Base-by-base conservation (phyloP, 2,888 invertebrate genomes). In the Seira ritae region DNA sequence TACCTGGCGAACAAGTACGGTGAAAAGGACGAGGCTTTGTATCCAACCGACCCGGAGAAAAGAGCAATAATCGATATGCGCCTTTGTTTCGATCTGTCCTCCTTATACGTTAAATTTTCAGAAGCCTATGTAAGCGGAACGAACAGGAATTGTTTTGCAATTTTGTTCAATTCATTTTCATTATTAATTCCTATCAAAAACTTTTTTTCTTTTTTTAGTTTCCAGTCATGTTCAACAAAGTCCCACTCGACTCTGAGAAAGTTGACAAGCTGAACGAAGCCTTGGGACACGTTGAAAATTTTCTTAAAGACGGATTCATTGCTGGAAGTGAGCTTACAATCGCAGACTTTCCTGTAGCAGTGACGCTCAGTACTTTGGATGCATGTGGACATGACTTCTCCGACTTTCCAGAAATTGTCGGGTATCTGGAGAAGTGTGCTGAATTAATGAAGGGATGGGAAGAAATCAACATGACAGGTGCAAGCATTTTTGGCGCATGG, bases 1-100 rank as follows among this genome's bases (percentile, higher is more conserved):
- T 97, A 97, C 91, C 92, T 97, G 90, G 95, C 93, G 42, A 94
- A 94, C 91, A 94, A 95, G 90, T 96, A 96, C 90, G 95, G 94
- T 80, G 24, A 23, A 12, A 95, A 95, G 90, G 94, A 95, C 89
- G 95, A 94, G 89, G 91, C 92, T 0, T 91, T 96, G 62, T 95
- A 94, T 90, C 96, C 97, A 1, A 95, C 94, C 89, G 95, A 96
- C 88, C 93, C 95, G 8, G 93, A 94, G 90, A 94, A 94, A 88
- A 93, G 95, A 62, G 96, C 95, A 0, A 80, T 94, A 1, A 94
- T 97, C 69, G 95, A 96, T 31, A 94, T 95, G 90, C 92, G 94
- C 78, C 91, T 96, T 80, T 95, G 94, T 91, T 96, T 96, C 90
- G 96, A 96, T 89, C 92, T 95, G 90, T 95, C 95, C 23, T 94